Conservation (phyloP, 2,797 vertebrate genomes). For the Catharus ustulatus region DNA sequence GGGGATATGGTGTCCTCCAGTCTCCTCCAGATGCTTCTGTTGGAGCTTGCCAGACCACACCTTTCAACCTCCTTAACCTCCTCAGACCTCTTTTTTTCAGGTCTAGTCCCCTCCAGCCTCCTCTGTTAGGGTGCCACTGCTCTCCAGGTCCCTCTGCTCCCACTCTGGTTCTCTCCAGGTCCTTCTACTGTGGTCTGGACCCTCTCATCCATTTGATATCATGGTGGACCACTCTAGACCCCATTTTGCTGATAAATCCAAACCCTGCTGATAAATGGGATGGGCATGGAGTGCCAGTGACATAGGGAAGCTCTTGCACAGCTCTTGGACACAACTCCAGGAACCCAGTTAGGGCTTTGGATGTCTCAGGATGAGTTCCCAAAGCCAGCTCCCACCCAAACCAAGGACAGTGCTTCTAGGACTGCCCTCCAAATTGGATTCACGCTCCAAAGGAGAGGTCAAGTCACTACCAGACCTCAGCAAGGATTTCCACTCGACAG, state of each 20-base stretch:
- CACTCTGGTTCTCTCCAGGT: not conserved
- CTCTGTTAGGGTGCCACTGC: not conserved
- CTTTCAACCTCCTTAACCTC: not conserved
- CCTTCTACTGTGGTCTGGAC: not conserved
- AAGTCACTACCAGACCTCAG: not conserved
- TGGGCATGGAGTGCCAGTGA: not conserved
- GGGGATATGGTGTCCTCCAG: rapidly evolving
- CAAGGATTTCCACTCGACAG: not conserved
- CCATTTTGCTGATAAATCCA: not conserved
- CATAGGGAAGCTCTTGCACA: not conserved
- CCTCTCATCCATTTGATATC: not conserved
- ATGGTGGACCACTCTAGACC: not conserved
- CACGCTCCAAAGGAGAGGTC: not conserved
- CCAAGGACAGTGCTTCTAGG: not conserved
- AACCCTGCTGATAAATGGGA: not conserved
- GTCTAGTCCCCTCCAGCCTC: not conserved
- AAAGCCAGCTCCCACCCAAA: not conserved
- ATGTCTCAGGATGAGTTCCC: not conserved
- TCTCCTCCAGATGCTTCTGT: not conserved
- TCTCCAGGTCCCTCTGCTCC: not conserved
- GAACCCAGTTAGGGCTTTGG: not conserved
- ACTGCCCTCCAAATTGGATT: not conserved
- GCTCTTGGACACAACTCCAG: not conserved
- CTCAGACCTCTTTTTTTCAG: not conserved
- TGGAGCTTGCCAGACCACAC: not conserved